These are phyloP conservation scores for Chymomyza amoena DNA, from an alignment of 2,888 invertebrate genomes.

Conservation along the genomic window DNA sequence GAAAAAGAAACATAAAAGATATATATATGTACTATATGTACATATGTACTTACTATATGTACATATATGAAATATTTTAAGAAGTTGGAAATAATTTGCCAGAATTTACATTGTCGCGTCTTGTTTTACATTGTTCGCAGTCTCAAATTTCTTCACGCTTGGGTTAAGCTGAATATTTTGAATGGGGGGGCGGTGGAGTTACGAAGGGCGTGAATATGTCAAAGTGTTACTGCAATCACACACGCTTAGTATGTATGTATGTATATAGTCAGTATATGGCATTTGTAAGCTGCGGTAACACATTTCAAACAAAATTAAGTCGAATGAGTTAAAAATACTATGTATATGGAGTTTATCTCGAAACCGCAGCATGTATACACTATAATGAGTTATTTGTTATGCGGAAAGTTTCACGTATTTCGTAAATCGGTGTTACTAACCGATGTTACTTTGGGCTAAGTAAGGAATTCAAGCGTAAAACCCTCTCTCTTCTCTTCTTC, in stretches of 20 bases:
- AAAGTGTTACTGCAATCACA: background rate
- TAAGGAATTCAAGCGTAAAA: no score
- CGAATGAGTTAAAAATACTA: background rate
- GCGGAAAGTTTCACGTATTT: no score
- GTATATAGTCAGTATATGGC: background rate
- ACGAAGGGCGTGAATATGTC: background rate
- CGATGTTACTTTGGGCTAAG: no score
- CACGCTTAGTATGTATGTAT: background rate
- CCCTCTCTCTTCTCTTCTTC: no score
- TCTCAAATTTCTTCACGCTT: constrained; percentile 48
- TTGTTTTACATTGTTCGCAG: constrained; percentile 27
- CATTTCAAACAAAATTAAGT: background rate
- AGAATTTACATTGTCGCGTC: background rate
- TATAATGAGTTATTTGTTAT: background rate
- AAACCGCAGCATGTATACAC: constrained; percentile 5
- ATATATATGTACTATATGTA: background rate
- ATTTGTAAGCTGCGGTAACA: background rate
- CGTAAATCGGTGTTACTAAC: no score
- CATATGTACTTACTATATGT: background rate
- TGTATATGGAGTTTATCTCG: no score
- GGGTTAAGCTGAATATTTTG: constrained; percentile 36
- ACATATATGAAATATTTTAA: background rate
- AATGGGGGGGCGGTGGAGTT: background rate
- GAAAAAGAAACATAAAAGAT: background rate
- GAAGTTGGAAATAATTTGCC: background rate